Evolutionary conservation across 2,888 invertebrate genomes (phyloP).

Genomic region (Ophraella communa): DNA sequence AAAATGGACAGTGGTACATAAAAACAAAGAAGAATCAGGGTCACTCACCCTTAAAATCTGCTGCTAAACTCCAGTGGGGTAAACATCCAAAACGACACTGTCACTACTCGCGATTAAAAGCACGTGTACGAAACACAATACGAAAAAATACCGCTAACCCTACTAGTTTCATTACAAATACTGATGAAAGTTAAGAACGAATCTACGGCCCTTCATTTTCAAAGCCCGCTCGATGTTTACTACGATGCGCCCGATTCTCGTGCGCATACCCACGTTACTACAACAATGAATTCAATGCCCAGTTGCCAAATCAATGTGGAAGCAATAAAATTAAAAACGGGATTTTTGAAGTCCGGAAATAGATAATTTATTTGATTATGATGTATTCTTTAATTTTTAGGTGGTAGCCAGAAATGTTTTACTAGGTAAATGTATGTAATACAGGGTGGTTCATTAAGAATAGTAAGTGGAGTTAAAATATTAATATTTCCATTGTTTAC

Average conservation of each 20-base stretch:
- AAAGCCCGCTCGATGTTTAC: slow-evolving; percentile 47
- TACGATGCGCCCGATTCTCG: slow-evolving; percentile 37
- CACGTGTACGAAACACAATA: slow-evolving; percentile 45
- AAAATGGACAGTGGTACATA: not conserved
- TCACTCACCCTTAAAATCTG: slow-evolving; percentile 40
- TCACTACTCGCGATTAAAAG: slow-evolving; percentile 37
- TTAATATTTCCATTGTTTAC: too few species aligned
- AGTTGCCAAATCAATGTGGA: not conserved
- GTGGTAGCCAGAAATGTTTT: too few species aligned
- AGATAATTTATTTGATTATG: too few species aligned
- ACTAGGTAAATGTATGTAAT: too few species aligned
- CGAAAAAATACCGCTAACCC: slow-evolving; percentile 47
- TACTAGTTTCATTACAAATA: slow-evolving; percentile 47
- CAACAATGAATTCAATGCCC: slow-evolving; percentile 21
- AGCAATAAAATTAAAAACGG: not conserved
- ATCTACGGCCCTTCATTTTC: slow-evolving; percentile 46
- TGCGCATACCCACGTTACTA: slow-evolving; percentile 41
- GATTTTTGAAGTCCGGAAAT: not conserved
- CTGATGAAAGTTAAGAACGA: slow-evolving; percentile 44
- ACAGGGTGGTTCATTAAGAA: too few species aligned
- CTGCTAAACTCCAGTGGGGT: slow-evolving; percentile 18
- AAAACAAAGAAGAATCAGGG: slow-evolving; percentile 35
- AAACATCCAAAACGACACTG: slow-evolving; percentile 29
- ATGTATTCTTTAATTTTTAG: too few species aligned
- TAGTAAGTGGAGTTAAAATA: too few species aligned